Evolutionary conservation across 2,797 vertebrate species (phyloP), one percentile per base, ranked within the genome.

Genomic region (Pseudochirops cupreus): DNA sequence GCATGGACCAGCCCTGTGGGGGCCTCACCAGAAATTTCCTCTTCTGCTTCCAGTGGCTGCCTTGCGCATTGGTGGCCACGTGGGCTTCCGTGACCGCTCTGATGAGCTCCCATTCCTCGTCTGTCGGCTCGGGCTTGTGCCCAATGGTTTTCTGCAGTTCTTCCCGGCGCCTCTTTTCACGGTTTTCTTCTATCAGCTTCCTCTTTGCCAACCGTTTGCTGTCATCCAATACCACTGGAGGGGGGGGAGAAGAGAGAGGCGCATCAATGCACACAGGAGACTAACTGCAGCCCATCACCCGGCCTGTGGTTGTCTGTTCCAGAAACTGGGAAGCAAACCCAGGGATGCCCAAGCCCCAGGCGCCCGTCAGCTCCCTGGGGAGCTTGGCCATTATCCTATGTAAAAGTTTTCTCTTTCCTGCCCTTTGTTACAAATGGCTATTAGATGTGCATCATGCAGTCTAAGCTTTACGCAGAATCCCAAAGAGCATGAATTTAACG

Each of bases 31-130:
- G 99, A 99, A 99, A 99, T 99, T 99, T 99, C 98, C 99, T 99
- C 95, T 99, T 99, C 99, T 99, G 99, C 98, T 99, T 99, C 99
- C 99, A 99, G 98, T 99, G 99, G 99, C 99, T 99, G 98, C 99
- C 99, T 98, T 99, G 99, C 96, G 99, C 99, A 52, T 99, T 99
- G 33, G 99, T 99, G 97, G 99, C 99, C 99, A 99, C 99, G 18
- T 99, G 99, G 96, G 99, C 99, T 98, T 99, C 99, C 0, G 99
- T 99, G 98, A 99, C 99, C 46, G 99, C 98, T 56, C 99, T 99
- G 98, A 99, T 99, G 92, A 99, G 99, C 95, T 99, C 99, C 99
- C 99, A 99, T 97, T 99, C 99, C 97, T 99, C 99, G 91, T 99
- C 99, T 0, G 99, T 99, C 96, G 99, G 99, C 98, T 99, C 99